Evolutionary conservation across 92 coral and sea anemone genomes (phyloP).

Genomic region (Galaxea fascicularis): DNA sequence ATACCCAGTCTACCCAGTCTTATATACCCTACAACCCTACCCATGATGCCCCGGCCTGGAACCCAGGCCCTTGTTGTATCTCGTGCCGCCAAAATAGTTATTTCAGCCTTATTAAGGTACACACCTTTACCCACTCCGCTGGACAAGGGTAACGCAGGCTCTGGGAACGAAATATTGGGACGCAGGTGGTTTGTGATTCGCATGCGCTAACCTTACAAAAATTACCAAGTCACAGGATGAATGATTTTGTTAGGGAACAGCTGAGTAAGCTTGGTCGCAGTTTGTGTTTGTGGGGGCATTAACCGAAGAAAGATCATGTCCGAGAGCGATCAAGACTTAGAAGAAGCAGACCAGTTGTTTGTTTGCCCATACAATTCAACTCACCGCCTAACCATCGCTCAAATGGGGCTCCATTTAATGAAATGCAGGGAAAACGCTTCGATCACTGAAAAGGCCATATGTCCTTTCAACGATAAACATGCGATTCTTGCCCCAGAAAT

Average conservation of each 20-base stretch:
- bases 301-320: constrained; percentile 83
- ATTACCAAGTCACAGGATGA: constrained; percentile 88
- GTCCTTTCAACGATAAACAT: constrained; percentile 90
- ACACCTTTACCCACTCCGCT: no score
- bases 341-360: constrained; percentile 72
- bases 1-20: no score
- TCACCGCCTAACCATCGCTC: constrained; percentile 75
- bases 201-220: constrained; percentile 85
- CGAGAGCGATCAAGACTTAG: constrained; percentile 85
- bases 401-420: constrained; percentile 84
- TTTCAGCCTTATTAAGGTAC: no score
- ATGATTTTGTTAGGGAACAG: constrained; percentile 96
- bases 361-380: constrained; percentile 83
- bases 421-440: constrained; percentile 82
- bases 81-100: no score
- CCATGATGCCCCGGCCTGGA: no score
- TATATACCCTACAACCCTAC: no score
- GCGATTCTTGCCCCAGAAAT: constrained; percentile 81
- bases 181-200: constrained; percentile 85
- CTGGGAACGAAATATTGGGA: constrained; percentile 51
- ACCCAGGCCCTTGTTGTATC: no score
- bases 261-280: constrained; percentile 79
- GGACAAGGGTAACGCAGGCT: neutral
- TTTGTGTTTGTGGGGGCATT: constrained; percentile 83
- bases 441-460: constrained; percentile 85